A percentile compares a stretch with the other conserved stretches of the same genome.
These are phyloP conservation scores for Cyclophora albipunctata DNA, from an alignment of 2,888 invertebrate species.

Conservation along the genomic window DNA sequence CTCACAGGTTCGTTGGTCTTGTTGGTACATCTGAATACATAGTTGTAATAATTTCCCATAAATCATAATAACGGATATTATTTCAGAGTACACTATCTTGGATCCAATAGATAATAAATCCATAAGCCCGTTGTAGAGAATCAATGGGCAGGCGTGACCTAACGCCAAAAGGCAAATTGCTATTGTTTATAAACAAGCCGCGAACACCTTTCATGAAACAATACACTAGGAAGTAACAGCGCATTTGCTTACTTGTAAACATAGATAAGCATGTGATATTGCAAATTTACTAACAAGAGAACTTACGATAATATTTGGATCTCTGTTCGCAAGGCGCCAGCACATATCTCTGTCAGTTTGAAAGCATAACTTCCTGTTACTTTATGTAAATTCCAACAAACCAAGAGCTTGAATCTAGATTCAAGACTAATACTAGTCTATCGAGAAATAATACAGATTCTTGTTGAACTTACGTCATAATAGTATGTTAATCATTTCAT, in stretches of 20 bases:
- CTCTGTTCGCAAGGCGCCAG: constrained; percentile 13
- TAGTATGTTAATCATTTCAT: constrained; percentile 7
- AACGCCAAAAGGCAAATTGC: constrained; percentile 57
- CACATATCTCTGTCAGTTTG: constrained; percentile 16
- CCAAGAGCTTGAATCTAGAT: constrained; percentile 3
- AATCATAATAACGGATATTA: constrained; percentile 9
- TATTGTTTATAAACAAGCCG: constrained; percentile 58
- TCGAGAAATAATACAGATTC: constrained; percentile 8
- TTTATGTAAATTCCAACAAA: constrained; percentile 13
- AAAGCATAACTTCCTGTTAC: constrained; percentile 17
- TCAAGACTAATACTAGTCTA: constrained; percentile 11
- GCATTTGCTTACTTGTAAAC: constrained; percentile 34
- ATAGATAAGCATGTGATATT: constrained; percentile 21
- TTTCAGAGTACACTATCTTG: constrained; percentile 7
- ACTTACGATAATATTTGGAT: constrained; percentile 7
- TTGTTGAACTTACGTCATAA: constrained; percentile 6
- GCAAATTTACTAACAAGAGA: constrained; percentile 17
- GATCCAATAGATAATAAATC: constrained; percentile 29
- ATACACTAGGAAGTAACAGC: constrained; percentile 52
- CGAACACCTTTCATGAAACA: constrained; percentile 51
- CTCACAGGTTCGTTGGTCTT: background rate
- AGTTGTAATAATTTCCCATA: background rate
- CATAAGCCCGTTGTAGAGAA: constrained; percentile 35
- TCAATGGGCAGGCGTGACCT: constrained; percentile 51
- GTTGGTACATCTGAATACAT: background rate